Conservation (phyloP, 2,113 vertebrate genomes). For the Syngnathoides biaculeatus region DNA sequence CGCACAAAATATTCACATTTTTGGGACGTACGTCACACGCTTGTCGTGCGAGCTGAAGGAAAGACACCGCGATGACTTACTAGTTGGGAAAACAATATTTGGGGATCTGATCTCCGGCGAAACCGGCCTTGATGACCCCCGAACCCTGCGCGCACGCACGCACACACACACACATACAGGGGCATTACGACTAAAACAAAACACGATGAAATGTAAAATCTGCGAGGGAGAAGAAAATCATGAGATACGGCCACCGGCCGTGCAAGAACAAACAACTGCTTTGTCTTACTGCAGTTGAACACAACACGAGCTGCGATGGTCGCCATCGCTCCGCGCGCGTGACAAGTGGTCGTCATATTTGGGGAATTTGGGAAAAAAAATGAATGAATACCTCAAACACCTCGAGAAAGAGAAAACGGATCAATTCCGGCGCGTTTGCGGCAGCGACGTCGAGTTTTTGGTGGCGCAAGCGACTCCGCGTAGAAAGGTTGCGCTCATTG, state of each 20-base stretch:
- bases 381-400: no score
- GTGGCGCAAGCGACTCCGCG: no score
- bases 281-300: background rate
- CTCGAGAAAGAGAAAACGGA: no score
- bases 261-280: conserved; percentile 14
- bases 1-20: background rate
- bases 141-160: conserved; percentile 75
- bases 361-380: background rate
- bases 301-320: background rate
- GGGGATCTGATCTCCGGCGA: conserved; percentile 91
- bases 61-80: conserved; percentile 70
- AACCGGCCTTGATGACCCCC: conserved; percentile 87
- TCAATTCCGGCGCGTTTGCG: no score
- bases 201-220: background rate
- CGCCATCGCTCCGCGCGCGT: no score
- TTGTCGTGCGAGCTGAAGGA: background rate
- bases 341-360: background rate
- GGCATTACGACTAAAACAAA: background rate
- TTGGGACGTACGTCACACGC: background rate
- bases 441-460: no score
- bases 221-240: conserved; percentile 40
- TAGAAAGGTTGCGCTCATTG: no score
- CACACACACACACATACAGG: background rate
- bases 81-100: conserved; percentile 94
- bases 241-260: conserved; percentile 60